Evolutionary conservation across 2,797 vertebrate species (phyloP).

Genomic region (Arrhamphus sclerolepis): DNA sequence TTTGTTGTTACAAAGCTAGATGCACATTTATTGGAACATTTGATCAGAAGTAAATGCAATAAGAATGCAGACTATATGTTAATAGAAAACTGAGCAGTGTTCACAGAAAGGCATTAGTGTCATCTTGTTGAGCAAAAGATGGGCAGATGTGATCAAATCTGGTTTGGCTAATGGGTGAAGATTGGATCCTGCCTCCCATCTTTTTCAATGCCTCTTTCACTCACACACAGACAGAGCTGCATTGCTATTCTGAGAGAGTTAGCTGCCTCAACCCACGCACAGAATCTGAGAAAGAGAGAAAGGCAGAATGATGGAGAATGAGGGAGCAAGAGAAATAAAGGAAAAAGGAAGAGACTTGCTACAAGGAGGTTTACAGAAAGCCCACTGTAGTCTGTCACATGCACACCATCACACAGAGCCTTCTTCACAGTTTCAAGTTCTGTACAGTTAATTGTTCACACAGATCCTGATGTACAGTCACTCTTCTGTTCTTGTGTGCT

Average conservation of each 20-base stretch:
- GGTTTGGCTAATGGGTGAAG: constrained; percentile 65
- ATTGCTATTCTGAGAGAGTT: constrained; percentile 89
- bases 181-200: constrained; percentile 58
- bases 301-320: constrained; percentile 71
- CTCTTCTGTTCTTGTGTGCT: constrained; percentile 49
- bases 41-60: constrained; percentile 16
- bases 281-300: constrained; percentile 83
- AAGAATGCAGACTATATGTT: neutral
- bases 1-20: too few relatives aligned
- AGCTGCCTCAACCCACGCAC: constrained; percentile 87
- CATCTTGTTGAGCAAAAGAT: constrained; percentile 38
- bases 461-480: constrained; percentile 48
- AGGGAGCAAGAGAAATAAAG: constrained; percentile 67
- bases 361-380: constrained; percentile 64
- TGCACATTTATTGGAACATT: constrained; percentile 5
- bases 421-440: constrained; percentile 22
- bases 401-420: constrained; percentile 7
- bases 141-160: constrained; percentile 64
- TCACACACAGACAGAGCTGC: constrained; percentile 83
- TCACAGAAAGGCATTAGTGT: constrained; percentile 29
- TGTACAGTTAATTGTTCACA: constrained; percentile 25
- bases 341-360: constrained; percentile 57
- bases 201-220: constrained; percentile 71
- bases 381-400: constrained; percentile 44
- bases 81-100: constrained; percentile 16